Conservation (phyloP, 2,888 invertebrate genomes). For the Tethea ocularis region DNA sequence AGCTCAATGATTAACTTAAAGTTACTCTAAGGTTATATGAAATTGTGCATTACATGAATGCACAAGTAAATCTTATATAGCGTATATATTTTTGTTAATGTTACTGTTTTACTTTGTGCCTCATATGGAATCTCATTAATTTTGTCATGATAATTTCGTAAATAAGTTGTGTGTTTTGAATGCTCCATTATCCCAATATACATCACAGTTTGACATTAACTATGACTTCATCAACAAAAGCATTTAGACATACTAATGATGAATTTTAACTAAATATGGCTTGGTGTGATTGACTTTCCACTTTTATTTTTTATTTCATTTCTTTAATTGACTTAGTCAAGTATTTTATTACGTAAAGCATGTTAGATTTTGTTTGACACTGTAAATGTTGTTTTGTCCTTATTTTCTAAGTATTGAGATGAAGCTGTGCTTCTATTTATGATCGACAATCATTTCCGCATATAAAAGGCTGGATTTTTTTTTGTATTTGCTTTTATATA, state of each 20-base stretch:
- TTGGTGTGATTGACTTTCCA: slow-evolving; percentile 15
- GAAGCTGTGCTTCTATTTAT: neutral
- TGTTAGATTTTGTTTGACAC: neutral
- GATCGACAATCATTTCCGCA: neutral
- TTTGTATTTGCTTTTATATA: neutral
- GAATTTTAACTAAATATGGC: slow-evolving; percentile 5
- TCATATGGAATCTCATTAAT: slow-evolving; percentile 78
- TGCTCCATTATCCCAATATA: slow-evolving; percentile 52
- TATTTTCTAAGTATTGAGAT: neutral
- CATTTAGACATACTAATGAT: neutral
- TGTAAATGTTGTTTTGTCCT: neutral
- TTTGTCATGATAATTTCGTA: slow-evolving; percentile 40
- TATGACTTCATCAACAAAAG: slow-evolving; percentile 11
- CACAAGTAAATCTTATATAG: slow-evolving; percentile 73
- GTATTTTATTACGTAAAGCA: neutral
- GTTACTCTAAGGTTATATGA: slow-evolving; percentile 70
- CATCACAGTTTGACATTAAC: slow-evolving; percentile 39
- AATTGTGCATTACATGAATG: slow-evolving; percentile 68
- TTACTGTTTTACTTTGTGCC: slow-evolving; percentile 76
- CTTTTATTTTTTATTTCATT: slow-evolving; percentile 24
- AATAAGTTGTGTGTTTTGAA: slow-evolving; percentile 38
- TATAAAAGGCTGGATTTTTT: neutral
- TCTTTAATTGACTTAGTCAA: slow-evolving; percentile 13
- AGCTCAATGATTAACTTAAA: slow-evolving; percentile 82
- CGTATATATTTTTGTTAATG: slow-evolving; percentile 71